Base-by-base conservation (phyloP, 2,113 vertebrate species). In the Butastur rufipennis region DNA sequence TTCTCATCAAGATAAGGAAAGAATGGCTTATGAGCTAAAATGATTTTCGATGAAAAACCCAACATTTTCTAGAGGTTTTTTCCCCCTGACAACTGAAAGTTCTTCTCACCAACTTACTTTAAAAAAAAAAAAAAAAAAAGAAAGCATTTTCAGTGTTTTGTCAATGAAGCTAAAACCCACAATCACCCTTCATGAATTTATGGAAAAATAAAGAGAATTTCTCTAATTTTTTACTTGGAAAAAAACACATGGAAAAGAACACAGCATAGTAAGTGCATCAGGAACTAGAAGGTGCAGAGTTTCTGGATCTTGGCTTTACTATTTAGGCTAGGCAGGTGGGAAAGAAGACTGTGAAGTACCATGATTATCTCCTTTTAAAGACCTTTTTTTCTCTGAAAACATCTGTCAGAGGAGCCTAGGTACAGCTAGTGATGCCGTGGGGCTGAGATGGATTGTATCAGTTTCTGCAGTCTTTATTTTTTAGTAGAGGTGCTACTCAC, bases 1-100 rank as follows among this genome's bases (percentile, higher is more conserved):
- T 89, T 85, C 17, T 56, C 55, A 92, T 88, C 81, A 90, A 56
- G 87, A 78, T 93, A 82, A 82, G 82, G 86, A 86, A 93, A 77
- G 86, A 90, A 96, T 56, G 63, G 67, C 50, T 95, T 92, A 79
- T 74, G 45, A 95, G 42, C 32, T 70, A 90, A 90, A 94, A 93
- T 67, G 32, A 71, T 81, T 94, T 81, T 66, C 1, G 0, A 59
- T 71, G 32, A 52, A 72, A 87, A 80, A 21, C 1, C 2, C 26
- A 81, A 91, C 29, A 47, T 62, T 65, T 89, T 62, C 50, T 52
- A 36, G 31, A 88, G 34, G 34, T 62, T 66, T 56, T 47, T 56
- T 25, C 11, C n/a, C 65, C 11, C 26, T 58, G 40, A 88, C 45
- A 94, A 73, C 19, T 42, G 16, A 58, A 81, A 58, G 42, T 40